Evolutionary conservation across 1,140 invertebrate species (phyloP).

Genomic region (Rhopalosiphum maidis): DNA sequence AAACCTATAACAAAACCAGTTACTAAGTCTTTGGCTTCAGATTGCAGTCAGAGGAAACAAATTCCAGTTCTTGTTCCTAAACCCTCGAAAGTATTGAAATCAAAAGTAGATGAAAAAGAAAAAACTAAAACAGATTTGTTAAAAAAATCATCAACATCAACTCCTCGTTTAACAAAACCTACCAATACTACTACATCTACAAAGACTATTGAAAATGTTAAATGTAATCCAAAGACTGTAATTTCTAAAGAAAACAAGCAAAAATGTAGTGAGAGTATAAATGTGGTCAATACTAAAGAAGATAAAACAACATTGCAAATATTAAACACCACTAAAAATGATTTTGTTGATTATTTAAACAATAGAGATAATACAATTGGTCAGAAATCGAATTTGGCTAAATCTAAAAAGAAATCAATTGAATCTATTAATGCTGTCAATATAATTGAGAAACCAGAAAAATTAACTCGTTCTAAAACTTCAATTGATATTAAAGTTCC

Average conservation of each 20-base stretch:
- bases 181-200: neutral
- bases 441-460: constrained; percentile 21
- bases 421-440: neutral
- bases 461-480: constrained; percentile 57
- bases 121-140: neutral
- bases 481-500: constrained; percentile 54
- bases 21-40: constrained; percentile 28
- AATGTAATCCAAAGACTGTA: constrained; percentile 15
- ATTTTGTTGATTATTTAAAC: neutral
- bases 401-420: constrained; percentile 40
- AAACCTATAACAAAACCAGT: constrained; percentile 48
- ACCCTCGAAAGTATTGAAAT: constrained; percentile 41
- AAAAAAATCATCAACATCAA: constrained; percentile 9
- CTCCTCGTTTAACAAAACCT: constrained; percentile 24
- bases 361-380: neutral
- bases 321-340: neutral
- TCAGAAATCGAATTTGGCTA: constrained; percentile 9
- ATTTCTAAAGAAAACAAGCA: neutral
- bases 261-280: neutral
- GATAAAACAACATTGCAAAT: neutral
- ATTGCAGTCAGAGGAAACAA: constrained; percentile 34
- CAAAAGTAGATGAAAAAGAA: constrained; percentile 31
- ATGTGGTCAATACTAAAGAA: neutral
- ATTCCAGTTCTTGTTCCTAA: constrained; percentile 54
- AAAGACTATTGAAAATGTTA: constrained; percentile 23